Conservation (phyloP, 2,113 vertebrate species). For the Trogon melanurus region DNA sequence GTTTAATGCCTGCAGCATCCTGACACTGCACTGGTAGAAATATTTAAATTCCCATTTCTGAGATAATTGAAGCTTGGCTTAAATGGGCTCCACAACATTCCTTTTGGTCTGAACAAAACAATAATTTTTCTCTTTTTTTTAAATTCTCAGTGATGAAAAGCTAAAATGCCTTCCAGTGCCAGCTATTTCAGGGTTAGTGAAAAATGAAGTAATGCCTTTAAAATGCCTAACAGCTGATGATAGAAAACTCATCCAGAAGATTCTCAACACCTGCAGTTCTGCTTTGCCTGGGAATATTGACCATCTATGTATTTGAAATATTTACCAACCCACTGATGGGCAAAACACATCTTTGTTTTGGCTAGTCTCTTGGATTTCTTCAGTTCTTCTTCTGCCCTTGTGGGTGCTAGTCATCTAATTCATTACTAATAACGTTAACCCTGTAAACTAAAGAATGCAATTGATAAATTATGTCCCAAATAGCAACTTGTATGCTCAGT, state of each 20-base stretch:
- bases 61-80: constrained; percentile 29
- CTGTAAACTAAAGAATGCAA: background rate
- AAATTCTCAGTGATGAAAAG: background rate
- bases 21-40: constrained; percentile 13
- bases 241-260: background rate
- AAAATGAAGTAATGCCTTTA: constrained; percentile 42
- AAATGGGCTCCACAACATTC: background rate
- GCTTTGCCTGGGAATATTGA: background rate
- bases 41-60: constrained; percentile 38
- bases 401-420: background rate
- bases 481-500: background rate
- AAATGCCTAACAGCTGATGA: constrained; percentile 32
- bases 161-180: constrained; percentile 2
- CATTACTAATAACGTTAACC: background rate
- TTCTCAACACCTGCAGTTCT: constrained; percentile 15
- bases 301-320: background rate
- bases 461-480: background rate
- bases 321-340: background rate
- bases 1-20: background rate
- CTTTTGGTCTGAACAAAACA: constrained; percentile 44
- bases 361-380: background rate
- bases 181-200: background rate
- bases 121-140: constrained; percentile 29
- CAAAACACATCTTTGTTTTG: background rate
- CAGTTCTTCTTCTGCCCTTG: background rate